A percentile compares a stretch with the other conserved stretches of the same genome.
Evolutionary conservation across 2,113 vertebrate genomes (phyloP).

Genomic region (Pseudopipra pipra): DNA sequence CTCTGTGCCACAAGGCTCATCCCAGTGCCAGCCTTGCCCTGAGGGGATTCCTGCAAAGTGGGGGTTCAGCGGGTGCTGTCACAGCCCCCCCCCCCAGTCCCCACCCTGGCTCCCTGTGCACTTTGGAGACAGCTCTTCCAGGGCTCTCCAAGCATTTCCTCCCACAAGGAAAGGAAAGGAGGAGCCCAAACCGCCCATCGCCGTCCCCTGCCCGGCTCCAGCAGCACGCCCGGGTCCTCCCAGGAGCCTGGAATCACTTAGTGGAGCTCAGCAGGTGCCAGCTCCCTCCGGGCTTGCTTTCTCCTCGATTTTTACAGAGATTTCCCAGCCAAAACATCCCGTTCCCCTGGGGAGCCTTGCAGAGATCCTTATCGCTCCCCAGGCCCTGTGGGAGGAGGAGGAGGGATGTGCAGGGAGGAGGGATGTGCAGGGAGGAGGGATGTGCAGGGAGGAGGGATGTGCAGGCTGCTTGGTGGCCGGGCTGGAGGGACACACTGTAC

Average conservation of each 20-base stretch:
- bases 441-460: background rate
- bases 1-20: background rate
- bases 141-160: background rate
- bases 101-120: background rate
- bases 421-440: too few relatives aligned
- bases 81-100: background rate
- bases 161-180: background rate
- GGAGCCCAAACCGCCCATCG: background rate
- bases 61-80: fast-evolving
- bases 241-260: background rate
- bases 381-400: background rate
- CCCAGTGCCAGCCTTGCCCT: background rate
- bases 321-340: constrained; percentile 19
- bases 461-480: background rate
- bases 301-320: background rate
- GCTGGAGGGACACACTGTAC: constrained; percentile 47
- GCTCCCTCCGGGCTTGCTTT: background rate
- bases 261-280: constrained; percentile 31
- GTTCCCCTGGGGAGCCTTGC: background rate
- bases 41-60: fast-evolving
- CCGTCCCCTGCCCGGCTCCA: background rate
- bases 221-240: background rate
- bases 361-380: background rate
- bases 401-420: background rate
- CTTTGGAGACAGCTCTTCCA: background rate